Conservation (phyloP, 2,797 vertebrate genomes). For the Lacerta bilineata region DNA sequence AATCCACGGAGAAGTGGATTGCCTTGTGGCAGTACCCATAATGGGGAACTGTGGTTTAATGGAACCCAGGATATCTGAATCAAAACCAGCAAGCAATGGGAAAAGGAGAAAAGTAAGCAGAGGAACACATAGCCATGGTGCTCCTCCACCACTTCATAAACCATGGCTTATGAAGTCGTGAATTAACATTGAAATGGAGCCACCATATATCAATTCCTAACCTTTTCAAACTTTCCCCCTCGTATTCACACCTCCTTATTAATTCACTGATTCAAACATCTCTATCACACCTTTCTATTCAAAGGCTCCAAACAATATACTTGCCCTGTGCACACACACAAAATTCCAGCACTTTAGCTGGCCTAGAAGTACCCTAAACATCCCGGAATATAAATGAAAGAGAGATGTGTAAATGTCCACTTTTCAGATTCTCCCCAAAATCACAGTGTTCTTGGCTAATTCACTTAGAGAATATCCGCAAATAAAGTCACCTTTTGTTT, state of each 20-base stretch:
- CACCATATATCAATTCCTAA: neutral
- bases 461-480: neutral
- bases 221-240: neutral
- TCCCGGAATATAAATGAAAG: neutral
- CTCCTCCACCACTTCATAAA: neutral
- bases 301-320: neutral
- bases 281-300: neutral
- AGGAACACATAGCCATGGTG: neutral
- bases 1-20: neutral
- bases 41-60: neutral
- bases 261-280: neutral
- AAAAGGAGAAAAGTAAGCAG: no score
- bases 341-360: neutral
- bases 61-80: neutral
- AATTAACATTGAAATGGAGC: neutral
- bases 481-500: neutral
- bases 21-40: no score
- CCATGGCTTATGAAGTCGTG: neutral
- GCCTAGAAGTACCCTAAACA: neutral
- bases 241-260: neutral
- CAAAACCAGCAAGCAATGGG: neutral
- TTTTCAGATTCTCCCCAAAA: neutral
- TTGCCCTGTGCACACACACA: neutral
- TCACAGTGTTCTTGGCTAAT: neutral
- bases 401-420: neutral